Percentiles rank a stretch among this genome's conserved stretches.
Evolutionary conservation across 2,113 vertebrate species (phyloP).

Genomic region (Macroglossus sobrinus): DNA sequence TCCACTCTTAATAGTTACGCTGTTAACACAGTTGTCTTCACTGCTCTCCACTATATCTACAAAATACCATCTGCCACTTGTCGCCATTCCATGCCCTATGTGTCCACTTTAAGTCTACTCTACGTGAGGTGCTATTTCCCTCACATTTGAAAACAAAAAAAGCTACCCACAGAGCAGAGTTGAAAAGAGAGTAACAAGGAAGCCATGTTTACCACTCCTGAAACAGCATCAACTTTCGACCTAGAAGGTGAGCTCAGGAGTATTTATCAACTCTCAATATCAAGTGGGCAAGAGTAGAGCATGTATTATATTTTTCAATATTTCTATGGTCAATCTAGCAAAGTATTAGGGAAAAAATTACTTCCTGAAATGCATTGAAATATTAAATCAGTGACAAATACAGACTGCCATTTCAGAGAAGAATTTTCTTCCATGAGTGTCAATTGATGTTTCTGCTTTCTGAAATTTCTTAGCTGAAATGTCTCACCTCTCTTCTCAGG

Average conservation of each 20-base stretch:
- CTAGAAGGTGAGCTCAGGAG: not conserved
- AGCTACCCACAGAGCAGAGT: not conserved
- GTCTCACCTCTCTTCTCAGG: not conserved
- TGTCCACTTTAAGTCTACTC: not conserved
- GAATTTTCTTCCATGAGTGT: not conserved
- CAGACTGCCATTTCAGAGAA: not conserved
- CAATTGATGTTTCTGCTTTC: not conserved
- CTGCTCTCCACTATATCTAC: not conserved
- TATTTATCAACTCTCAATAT: not conserved
- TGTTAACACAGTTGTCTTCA: not conserved
- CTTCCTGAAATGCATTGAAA: not conserved
- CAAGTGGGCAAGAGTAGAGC: not conserved
- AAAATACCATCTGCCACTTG: not conserved
- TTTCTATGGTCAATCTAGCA: not conserved
- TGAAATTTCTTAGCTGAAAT: not conserved
- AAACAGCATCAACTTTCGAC: not conserved
- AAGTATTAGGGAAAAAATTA: not conserved
- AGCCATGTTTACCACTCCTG: not conserved
- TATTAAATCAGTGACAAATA: not conserved
- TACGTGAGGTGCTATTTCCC: not conserved
- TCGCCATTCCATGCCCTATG: not conserved
- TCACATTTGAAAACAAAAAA: not conserved
- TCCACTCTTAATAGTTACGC: not conserved
- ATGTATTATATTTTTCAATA: not conserved
- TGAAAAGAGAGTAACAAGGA: not conserved